Conservation (phyloP, 2,113 vertebrate species). For the rat (Rattus norvegicus) region GRCr8 NC_086029.1:15113501-15114000, state of each 20-base stretch:
- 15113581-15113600: background rate
- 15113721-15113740: background rate
- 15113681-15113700: conserved; percentile 42
- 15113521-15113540: background rate
- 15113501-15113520: background rate
- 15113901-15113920: background rate
- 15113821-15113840: background rate
- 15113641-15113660: background rate
- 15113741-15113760: conserved; percentile 40
- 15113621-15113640: background rate
- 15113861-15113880: conserved; percentile 31
- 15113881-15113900: background rate
- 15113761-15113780: background rate
- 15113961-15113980: background rate
- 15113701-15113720: background rate
- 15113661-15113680: conserved; percentile 21
- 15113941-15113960: background rate
- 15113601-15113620: conserved; percentile 5
- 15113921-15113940: background rate
- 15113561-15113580: background rate
- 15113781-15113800: background rate
- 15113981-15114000: background rate
- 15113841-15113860: background rate
- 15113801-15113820: background rate
- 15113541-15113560: background rate